Conservation (phyloP, 2,888 invertebrate species). For the Nemoura dubitans region DNA sequence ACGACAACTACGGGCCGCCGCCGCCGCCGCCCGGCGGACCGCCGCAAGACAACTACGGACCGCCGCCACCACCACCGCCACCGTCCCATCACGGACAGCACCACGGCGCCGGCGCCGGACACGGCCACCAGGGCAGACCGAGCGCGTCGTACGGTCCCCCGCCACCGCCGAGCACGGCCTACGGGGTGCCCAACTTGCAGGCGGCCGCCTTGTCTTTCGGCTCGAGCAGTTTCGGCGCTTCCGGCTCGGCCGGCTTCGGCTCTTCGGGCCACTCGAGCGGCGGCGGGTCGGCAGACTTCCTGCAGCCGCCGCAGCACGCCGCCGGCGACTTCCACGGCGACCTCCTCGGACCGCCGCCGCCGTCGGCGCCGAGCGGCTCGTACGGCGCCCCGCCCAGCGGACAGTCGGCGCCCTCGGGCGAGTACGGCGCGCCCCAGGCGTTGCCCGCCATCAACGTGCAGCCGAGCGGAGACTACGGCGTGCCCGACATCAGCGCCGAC, state of each 20-base stretch:
- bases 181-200: constrained; percentile 41
- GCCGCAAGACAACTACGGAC: constrained; percentile 41
- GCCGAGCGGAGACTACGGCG: not conserved
- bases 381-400: constrained; percentile 44
- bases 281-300: constrained; percentile 20
- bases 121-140: constrained; percentile 20
- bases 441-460: not conserved
- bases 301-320: constrained; percentile 40
- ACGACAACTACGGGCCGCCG: constrained; percentile 50
- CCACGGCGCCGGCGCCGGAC: not conserved
- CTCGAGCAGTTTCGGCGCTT: not conserved
- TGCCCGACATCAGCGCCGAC: constrained; percentile 46
- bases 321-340: constrained; percentile 9
- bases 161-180: constrained; percentile 36
- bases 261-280: not conserved
- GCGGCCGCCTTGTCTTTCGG: not conserved
- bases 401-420: constrained; percentile 41
- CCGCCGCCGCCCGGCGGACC: not conserved
- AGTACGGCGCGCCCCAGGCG: constrained; percentile 50
- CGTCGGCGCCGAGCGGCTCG: constrained; percentile 60
- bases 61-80: constrained; percentile 33
- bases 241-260: not conserved
- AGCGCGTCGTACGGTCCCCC: constrained; percentile 51
- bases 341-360: constrained; percentile 35
- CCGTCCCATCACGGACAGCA: not conserved